Base-by-base conservation (phyloP, 2,797 vertebrate species). In the Tokudaia tokunoshimensis region DNA sequence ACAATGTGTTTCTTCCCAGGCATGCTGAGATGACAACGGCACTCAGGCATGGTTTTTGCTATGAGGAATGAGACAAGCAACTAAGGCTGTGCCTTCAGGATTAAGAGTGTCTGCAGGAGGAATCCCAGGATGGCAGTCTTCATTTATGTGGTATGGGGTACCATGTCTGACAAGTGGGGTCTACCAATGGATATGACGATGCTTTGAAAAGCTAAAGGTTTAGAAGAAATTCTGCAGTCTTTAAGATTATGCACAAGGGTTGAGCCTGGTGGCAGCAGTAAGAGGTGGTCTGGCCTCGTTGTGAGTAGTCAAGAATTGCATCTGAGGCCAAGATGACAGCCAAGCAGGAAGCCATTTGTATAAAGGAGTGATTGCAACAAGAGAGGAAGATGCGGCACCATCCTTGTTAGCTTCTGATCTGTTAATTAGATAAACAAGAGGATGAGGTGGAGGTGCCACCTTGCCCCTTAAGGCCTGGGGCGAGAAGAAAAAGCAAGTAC, bases 1-100 rank as follows among this genome's bases (percentile, higher is more conserved):
- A 91, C 63, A 94, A 20, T n/a, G 15, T 47, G 10, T 57, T 96
- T 94, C 67, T 96, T 95, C 63, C 94, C 37, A 92, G 84, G 67
- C 74, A 92, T 19, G 20, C 0, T 94, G 70, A 91, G 34, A 65
- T 95, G 95, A 67, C 12, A 14, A 47, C 6, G 10, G 29, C 34
- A 47, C 41, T 47, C 4, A 65, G 29, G 29, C 41, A 47, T 34
- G 29, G 19, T 34, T 67, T 31, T n/a, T 85, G 61, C 44, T 47
- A 47, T 47, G 11, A 34, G 29, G 13, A 67, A 41, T 34, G 44
- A 52, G 44, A n/a, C 19, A 67, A 50, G 10, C 61, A 50, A 85
- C 44, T 67, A 15, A 67, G 83, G 63, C 44, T 24, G 82, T 67
- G 31, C 44, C 83, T 50, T 22, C 57, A 50, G 61, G 44, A 50